Base-by-base conservation (phyloP, 2,888 invertebrate genomes). In the Eustalomyia histrio region DNA sequence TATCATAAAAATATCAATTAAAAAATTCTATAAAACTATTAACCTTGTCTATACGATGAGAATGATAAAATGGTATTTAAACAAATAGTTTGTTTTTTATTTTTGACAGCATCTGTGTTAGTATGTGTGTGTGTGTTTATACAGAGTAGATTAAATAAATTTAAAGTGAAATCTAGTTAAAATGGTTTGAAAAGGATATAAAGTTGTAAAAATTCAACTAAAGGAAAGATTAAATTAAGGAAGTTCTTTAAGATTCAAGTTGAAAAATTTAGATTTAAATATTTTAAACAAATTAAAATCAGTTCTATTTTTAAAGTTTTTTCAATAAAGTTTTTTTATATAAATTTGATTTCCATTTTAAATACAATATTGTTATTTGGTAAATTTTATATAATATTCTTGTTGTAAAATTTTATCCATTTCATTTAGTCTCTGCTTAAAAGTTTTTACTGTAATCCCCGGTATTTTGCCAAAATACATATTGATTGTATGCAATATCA, bases 1-100 rank as follows among this genome's bases (percentile, higher is more conserved):
- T 52, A 8, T 14, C 0, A 29, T 1, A 33, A 61, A 75, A 67
- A 67, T 68, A 55, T 61, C 67, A 75, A 60, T 68, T 61, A 53
- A 76, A 57, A 61, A 43, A 67, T 55, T n/a, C 55, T 52, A 60
- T 68, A 29, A 76, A 63, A 68, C 68, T 63, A 63, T 68, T 76
- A 68, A 76, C 68, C 68, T 47, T 29, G 47, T 61, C 33, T 33
- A 43, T 16, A 39, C 24, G 43, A 47, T 47, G 47, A 9, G 18
- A 24, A n/a, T 63, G 47, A 47, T 24, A 24, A 63, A 63, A 39
- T 61, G 14, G 14, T 8, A 43, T 39, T 43, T 43, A 21, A 61
- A 43, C 21, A 18, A 12, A 43, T 21, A 12, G n/a, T 4, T n/a
- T 47, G 2, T 14, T n/a, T 47, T 12, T 47, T 47, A 10, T n/a